These are phyloP conservation scores for Chaitophorus viminalis DNA, from an alignment of 2,888 invertebrate genomes.

Conservation along the genomic window DNA sequence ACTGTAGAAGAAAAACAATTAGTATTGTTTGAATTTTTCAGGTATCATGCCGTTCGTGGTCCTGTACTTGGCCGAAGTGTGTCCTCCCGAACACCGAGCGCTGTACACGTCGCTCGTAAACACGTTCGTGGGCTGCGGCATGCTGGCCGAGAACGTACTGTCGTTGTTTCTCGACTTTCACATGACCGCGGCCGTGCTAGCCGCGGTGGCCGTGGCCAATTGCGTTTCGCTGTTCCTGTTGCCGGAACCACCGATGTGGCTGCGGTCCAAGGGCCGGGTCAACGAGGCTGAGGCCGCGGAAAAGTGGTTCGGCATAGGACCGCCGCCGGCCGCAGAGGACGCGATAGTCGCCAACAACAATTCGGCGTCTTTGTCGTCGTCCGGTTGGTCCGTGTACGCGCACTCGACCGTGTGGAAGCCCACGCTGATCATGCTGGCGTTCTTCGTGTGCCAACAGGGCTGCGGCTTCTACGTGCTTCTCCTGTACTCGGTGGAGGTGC, in stretches of 20 bases:
- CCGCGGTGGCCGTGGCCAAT: not conserved
- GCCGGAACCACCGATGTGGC: slow-evolving; percentile 58
- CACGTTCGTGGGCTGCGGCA: slow-evolving; percentile 10
- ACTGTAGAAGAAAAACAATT: too few species aligned
- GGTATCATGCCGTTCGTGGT: not conserved
- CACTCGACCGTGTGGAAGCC: slow-evolving; percentile 40
- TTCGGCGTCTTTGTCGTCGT: not conserved
- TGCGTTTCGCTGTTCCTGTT: slow-evolving; percentile 1
- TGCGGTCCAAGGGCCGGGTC: slow-evolving; percentile 10
- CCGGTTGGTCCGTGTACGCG: not conserved
- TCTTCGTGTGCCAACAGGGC: slow-evolving; percentile 22
- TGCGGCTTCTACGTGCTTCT: slow-evolving; percentile 39
- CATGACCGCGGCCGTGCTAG: slow-evolving; percentile 1
- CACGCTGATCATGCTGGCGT: not conserved
- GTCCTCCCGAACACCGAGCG: slow-evolving; percentile 7
- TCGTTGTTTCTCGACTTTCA: slow-evolving; percentile 23
- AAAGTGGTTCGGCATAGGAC: not conserved
- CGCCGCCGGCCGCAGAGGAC: not conserved
- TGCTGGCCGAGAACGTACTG: slow-evolving; percentile 33
- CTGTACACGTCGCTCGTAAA: slow-evolving; percentile 2
- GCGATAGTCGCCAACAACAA: not conserved
- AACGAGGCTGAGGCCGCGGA: not conserved
- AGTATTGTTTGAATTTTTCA: not conserved
- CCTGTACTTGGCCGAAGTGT: slow-evolving; percentile 41
- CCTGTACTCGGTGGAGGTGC: slow-evolving; percentile 10